Conservation (phyloP, 2,113 vertebrate species). For the Odocoileus virginianus region DNA sequence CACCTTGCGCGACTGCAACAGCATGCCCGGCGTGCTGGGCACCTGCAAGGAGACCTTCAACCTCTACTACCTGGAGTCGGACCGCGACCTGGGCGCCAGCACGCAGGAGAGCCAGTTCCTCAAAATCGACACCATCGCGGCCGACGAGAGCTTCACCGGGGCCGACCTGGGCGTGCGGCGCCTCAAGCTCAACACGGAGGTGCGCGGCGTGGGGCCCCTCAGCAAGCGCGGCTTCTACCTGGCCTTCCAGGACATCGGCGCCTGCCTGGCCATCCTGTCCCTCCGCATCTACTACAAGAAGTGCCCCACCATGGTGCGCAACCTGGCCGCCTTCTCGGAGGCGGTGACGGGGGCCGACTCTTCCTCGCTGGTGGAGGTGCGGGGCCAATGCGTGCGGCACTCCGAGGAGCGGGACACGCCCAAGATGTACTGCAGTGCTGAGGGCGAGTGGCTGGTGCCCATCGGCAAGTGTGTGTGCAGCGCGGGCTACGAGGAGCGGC, state of each 20-base stretch:
- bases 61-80: constrained; percentile 94
- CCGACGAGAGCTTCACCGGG: constrained; percentile 96
- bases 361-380: constrained; percentile 94
- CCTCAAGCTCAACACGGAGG: constrained; percentile 96
- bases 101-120: constrained; percentile 92
- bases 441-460: constrained; percentile 98
- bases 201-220: constrained; percentile 91
- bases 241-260: constrained; percentile 97
- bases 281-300: constrained; percentile 97
- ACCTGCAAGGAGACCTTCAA: constrained; percentile 99
- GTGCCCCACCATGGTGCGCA: constrained; percentile 90
- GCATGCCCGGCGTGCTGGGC: constrained; percentile 95
- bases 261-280: constrained; percentile 94
- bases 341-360: constrained; percentile 95
- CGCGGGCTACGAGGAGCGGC: constrained; percentile 91
- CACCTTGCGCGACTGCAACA: constrained; percentile 96
- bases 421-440: constrained; percentile 99
- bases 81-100: constrained; percentile 89
- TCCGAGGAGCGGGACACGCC: constrained; percentile 95
- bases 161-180: constrained; percentile 94
- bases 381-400: constrained; percentile 93
- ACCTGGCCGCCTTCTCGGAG: constrained; percentile 93
- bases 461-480: constrained; percentile 97
- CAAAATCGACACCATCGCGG: constrained; percentile 97
- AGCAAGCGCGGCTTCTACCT: constrained; percentile 93